Evolutionary conservation across 2,888 invertebrate genomes (phyloP), one percentile per base, ranked within the genome.

Genomic region (Willowsia nigromaculata): DNA sequence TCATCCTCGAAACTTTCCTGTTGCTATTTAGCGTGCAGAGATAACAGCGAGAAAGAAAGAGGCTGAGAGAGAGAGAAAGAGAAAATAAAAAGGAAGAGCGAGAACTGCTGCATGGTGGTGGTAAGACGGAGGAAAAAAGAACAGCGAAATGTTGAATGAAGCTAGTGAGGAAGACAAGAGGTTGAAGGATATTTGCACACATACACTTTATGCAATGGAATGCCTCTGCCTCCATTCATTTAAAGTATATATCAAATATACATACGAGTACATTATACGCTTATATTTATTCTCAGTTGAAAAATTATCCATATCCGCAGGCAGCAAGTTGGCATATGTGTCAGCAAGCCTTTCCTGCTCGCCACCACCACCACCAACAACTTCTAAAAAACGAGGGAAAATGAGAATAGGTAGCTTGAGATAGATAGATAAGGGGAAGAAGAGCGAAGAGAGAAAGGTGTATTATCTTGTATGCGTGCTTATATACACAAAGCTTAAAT

Each of bases 271-370:
- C n/a, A n/a, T n/a, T n/a, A n/a, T 50, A 50, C 15, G 15, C 50
- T 76, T 27, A 27, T n/a, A n/a, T n/a, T n/a, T n/a, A n/a, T n/a
- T 47, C 65, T 82, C 81, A 82, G 27, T 27, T 59, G 59, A 43
- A 82, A 82, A 59, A 82, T 62, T 82, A 82, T 62, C 65, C 43
- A 25, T 22, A 27, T 43, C n/a, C 27, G 11, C 18, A 80, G 78
- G 18, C 43, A 62, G 59, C 27, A 62, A 40, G 62, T 40, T 56
- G 80, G 56, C 37, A 59, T 80, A 53, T 59, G 59, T 59, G 74
- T 74, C 65, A 65, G 65, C 6, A 15, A 30, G 13, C 18, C 43
- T 71, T 71, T 71, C 37, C 43, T 71, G 27, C 33, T 62, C n/a
- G 40, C 43, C 30, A 62, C n/a, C n/a, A n/a, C n/a, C 30, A 56